Conservation (phyloP, 2,888 invertebrate species). For the Tipula vernalis region DNA sequence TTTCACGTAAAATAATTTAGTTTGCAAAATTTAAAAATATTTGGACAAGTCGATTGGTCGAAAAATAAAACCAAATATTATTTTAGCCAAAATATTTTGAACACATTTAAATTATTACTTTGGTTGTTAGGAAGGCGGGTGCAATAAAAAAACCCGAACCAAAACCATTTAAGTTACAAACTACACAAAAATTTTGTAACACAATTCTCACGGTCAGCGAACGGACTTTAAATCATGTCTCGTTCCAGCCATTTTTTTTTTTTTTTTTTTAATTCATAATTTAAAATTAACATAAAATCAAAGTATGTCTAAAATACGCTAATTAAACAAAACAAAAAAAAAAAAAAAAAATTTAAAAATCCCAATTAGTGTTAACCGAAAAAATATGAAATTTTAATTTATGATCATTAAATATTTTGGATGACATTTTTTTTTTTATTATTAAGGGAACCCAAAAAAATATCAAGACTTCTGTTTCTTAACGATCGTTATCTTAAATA, state of each 20-base stretch:
- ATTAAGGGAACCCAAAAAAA: background rate
- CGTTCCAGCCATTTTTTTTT: background rate
- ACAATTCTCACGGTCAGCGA: too few relatives aligned
- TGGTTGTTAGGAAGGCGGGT: too few relatives aligned
- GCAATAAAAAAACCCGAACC: too few relatives aligned
- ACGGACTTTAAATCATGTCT: background rate
- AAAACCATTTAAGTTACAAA: too few relatives aligned
- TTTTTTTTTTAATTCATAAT: background rate
- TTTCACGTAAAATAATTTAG: too few relatives aligned
- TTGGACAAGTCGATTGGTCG: too few relatives aligned
- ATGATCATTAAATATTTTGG: background rate
- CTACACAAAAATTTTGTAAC: too few relatives aligned
- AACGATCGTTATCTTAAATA: background rate
- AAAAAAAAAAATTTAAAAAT: background rate
- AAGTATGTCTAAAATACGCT: background rate
- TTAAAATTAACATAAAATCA: background rate
- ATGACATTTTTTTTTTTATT: background rate
- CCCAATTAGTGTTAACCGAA: background rate
- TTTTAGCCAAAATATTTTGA: too few relatives aligned
- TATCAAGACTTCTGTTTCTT: slow-evolving; percentile 1
- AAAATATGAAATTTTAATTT: background rate
- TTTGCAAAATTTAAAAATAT: too few relatives aligned
- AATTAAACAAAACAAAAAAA: background rate
- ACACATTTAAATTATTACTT: too few relatives aligned
- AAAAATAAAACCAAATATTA: too few relatives aligned